A percentile compares a stretch with the other conserved stretches of the same genome.
Evolutionary conservation across 2,888 invertebrate genomes (phyloP).

Genomic region (Poecilus cupreus): DNA sequence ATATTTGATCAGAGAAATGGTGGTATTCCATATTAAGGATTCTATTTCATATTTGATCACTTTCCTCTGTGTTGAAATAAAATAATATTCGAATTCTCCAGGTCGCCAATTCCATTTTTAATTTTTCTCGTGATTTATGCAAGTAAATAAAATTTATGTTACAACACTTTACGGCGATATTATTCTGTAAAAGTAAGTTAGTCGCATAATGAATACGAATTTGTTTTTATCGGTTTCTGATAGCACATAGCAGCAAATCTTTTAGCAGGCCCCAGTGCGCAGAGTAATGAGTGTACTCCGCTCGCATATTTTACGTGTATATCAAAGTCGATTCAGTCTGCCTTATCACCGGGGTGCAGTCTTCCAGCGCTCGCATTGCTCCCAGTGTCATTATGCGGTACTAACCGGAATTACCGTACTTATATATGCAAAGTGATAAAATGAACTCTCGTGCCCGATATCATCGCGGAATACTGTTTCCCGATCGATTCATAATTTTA

Average conservation of each 20-base stretch:
- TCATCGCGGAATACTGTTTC: background rate
- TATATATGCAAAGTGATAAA: slow-evolving; percentile 50
- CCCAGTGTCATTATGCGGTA: slow-evolving; percentile 49
- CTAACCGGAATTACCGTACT: slow-evolving; percentile 44
- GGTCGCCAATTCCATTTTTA: background rate
- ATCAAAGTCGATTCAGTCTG: slow-evolving; percentile 27
- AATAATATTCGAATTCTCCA: too few species aligned
- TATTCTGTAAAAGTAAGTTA: background rate
- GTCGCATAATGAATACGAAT: background rate
- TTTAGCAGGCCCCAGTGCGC: background rate
- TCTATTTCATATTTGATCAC: too few species aligned
- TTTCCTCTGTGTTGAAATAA: too few species aligned
- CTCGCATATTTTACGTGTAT: slow-evolving; percentile 28
- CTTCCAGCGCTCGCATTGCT: slow-evolving; percentile 1
- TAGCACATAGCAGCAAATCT: slow-evolving; percentile 38
- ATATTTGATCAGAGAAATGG: too few species aligned
- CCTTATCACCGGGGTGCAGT: slow-evolving; percentile 46
- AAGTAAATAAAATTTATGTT: background rate
- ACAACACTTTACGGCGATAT: background rate
- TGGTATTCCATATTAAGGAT: too few species aligned
- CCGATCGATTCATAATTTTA: slow-evolving; percentile 22
- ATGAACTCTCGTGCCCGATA: slow-evolving; percentile 32
- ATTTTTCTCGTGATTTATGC: background rate
- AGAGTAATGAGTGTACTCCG: slow-evolving; percentile 3
- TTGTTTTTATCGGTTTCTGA: slow-evolving; percentile 29